These are phyloP conservation scores for Venusia cambrica DNA, from an alignment of 2,888 invertebrate genomes.

Conservation along the genomic window DNA sequence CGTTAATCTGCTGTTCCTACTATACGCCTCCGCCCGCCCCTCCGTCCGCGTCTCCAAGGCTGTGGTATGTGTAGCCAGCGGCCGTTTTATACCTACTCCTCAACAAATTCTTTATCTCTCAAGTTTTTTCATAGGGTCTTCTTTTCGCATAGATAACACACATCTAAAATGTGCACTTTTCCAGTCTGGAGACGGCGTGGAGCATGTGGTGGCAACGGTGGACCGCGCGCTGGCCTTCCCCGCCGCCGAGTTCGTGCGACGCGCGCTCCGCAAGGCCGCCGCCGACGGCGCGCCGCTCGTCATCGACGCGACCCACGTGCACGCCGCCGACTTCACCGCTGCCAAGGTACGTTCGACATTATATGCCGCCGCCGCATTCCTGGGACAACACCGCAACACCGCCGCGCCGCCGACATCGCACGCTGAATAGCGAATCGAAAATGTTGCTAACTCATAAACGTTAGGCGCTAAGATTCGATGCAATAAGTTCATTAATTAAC, in stretches of 20 bases:
- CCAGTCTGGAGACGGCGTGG: slow-evolving; percentile 64
- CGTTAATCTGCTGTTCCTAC: slow-evolving; percentile 89
- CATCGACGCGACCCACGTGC: slow-evolving; percentile 90
- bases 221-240: slow-evolving; percentile 88
- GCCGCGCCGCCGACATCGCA: too few species aligned
- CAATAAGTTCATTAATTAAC: too few species aligned
- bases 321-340: slow-evolving; percentile 90
- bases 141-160: too few species aligned
- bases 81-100: too few species aligned
- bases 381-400: too few species aligned
- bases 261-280: slow-evolving; percentile 87
- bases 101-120: too few species aligned
- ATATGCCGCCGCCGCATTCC: too few species aligned
- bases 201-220: slow-evolving; percentile 83
- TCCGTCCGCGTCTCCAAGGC: slow-evolving; percentile 86
- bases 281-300: slow-evolving; percentile 79
- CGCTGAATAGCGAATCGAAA: too few species aligned
- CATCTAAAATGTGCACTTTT: too few species aligned
- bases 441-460: too few species aligned
- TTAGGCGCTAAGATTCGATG: too few species aligned
- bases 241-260: slow-evolving; percentile 88
- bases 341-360: slow-evolving; percentile 82
- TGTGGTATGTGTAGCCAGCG: slow-evolving; percentile 72
- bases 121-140: too few species aligned
- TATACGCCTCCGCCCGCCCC: slow-evolving; percentile 92